Conservation (phyloP, 2,888 invertebrate genomes). For the Ormyrus thymus region DNA sequence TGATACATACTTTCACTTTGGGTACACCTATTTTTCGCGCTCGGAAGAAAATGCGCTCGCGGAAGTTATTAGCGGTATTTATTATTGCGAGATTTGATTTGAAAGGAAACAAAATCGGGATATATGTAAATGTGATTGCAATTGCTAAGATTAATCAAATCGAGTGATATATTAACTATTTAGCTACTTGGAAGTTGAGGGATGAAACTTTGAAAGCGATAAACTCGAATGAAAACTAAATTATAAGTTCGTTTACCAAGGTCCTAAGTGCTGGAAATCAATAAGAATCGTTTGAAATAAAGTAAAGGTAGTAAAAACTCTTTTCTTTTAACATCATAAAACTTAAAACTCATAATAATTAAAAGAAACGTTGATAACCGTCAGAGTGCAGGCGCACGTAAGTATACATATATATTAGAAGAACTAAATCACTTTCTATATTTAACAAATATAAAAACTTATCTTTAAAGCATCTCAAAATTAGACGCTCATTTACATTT, state of each 20-base stretch:
- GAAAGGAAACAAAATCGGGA: too few species aligned
- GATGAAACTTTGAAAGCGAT: slow-evolving; percentile 5
- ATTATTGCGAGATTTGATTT: slow-evolving; percentile 8
- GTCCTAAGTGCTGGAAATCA: too few species aligned
- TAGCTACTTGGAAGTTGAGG: slow-evolving; percentile 5
- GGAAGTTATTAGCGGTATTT: slow-evolving; percentile 16
- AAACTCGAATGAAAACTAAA: too few species aligned
- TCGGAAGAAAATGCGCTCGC: slow-evolving; percentile 15
- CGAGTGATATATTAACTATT: slow-evolving; percentile 13
- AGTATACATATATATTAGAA: background rate
- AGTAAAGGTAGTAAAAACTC: too few species aligned
- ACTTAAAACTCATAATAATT: too few species aligned
- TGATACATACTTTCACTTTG: slow-evolving; percentile 39
- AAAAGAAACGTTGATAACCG: too few species aligned
- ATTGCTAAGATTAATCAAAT: slow-evolving; percentile 1
- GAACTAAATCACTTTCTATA: background rate
- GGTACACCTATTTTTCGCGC: slow-evolving; percentile 1
- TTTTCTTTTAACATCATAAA: too few species aligned
- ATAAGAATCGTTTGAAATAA: too few species aligned
- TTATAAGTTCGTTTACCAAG: too few species aligned
- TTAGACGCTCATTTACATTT: background rate
- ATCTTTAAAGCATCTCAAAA: background rate
- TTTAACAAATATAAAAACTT: background rate
- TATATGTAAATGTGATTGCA: background rate
- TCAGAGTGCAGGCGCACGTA: too few species aligned